Conservation (phyloP, 2,888 invertebrate species). For the Pedicia rivosa region DNA sequence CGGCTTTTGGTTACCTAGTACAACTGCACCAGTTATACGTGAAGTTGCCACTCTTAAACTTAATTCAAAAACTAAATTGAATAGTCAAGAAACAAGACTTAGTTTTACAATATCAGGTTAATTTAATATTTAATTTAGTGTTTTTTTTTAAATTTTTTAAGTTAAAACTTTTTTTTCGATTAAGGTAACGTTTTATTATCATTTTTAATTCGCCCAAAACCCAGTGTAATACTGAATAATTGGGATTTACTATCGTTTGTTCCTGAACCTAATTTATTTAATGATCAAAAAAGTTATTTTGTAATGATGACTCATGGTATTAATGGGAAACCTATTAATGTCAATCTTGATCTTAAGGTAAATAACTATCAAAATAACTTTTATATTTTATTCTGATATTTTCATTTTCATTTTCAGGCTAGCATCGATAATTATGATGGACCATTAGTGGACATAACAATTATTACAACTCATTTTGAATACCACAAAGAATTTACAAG, state of each 20-base stretch:
- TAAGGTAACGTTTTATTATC: slow-evolving; percentile 14
- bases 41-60: slow-evolving; percentile 16
- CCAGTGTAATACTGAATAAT: slow-evolving; percentile 14
- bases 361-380: no score
- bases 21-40: slow-evolving; percentile 18
- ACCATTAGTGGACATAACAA: slow-evolving; percentile 19
- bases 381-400: no score
- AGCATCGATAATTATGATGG: slow-evolving; percentile 14
- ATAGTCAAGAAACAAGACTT: slow-evolving; percentile 13
- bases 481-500: slow-evolving; percentile 21
- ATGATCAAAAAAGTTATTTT: slow-evolving; percentile 18
- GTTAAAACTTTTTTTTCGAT: not conserved
- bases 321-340: slow-evolving; percentile 18
- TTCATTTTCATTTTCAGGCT: no score
- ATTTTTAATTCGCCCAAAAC: slow-evolving; percentile 19
- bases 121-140: slow-evolving; percentile 5
- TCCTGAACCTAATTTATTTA: slow-evolving; percentile 17
- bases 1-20: slow-evolving; percentile 20
- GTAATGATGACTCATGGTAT: slow-evolving; percentile 20
- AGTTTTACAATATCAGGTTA: slow-evolving; percentile 17
- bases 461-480: slow-evolving; percentile 20
- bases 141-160: not conserved
- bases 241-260: slow-evolving; percentile 18
- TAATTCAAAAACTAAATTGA: slow-evolving; percentile 12
- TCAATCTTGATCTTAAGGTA: slow-evolving; percentile 18